These are phyloP conservation scores for Spodoptera litura DNA, from an alignment of 1,140 invertebrate species.

Conservation along the genomic window DNA sequence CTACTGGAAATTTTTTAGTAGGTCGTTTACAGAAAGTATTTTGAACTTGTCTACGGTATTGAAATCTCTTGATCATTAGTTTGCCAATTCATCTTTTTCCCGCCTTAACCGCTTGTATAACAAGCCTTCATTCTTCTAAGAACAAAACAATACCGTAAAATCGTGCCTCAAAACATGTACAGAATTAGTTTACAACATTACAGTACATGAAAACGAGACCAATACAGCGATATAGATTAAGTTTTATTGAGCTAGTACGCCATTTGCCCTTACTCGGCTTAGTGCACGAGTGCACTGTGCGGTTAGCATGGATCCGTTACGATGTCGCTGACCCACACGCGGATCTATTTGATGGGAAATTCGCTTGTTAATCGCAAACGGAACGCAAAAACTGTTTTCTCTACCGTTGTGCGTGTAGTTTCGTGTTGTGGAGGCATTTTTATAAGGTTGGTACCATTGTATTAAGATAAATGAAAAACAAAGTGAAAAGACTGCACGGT, in stretches of 20 bases:
- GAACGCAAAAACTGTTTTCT: slow-evolving; percentile 42
- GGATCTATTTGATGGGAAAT: slow-evolving; percentile 51
- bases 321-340: slow-evolving; percentile 59
- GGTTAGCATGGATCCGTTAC: slow-evolving; percentile 48
- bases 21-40: no score
- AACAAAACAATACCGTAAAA: no score
- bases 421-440: neutral
- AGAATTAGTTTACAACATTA: neutral
- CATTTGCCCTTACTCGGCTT: slow-evolving; percentile 28
- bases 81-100: neutral
- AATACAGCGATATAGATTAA: slow-evolving; percentile 41
- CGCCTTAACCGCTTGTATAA: no score
- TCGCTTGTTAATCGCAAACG: slow-evolving; percentile 30
- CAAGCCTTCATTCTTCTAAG: no score
- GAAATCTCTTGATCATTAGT: no score
- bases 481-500: no score
- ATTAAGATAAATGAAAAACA: no score
- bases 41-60: no score
- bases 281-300: slow-evolving; percentile 23
- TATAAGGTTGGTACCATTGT: neutral
- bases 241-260: slow-evolving; percentile 36
- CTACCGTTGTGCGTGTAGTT: neutral
- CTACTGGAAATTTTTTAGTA: no score
- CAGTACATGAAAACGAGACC: slow-evolving; percentile 24
- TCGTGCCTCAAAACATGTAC: slow-evolving; percentile 20